Conservation (phyloP, 2,113 vertebrate genomes). For the Cyanoliseus patagonus region DNA sequence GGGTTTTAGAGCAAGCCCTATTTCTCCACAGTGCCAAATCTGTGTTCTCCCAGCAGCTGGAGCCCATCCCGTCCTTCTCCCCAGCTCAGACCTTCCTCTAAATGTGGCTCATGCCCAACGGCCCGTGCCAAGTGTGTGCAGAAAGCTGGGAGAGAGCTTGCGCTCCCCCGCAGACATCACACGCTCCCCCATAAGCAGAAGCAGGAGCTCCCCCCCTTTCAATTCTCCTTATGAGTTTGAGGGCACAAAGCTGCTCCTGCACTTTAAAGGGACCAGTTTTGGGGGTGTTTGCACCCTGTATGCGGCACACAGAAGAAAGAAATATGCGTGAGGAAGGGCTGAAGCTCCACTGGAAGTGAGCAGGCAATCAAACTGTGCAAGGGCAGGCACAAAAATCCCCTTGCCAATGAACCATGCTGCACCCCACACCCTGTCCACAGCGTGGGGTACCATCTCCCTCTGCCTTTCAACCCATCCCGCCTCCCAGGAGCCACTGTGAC, state of each 20-base stretch:
- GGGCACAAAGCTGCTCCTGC: neutral
- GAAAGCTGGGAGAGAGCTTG: neutral
- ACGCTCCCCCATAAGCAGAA: neutral
- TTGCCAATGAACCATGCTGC: fast-evolving
- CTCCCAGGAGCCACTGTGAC: neutral
- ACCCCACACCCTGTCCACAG: neutral
- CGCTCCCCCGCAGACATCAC: neutral
- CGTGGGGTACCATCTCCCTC: neutral
- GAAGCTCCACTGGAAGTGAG: neutral
- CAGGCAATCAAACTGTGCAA: neutral
- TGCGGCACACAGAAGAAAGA: neutral
- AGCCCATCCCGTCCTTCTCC: neutral
- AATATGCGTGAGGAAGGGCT: fast-evolving
- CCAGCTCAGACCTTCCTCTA: neutral
- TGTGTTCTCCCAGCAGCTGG: neutral
- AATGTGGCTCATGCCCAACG: neutral
- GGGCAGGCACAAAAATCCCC: neutral
- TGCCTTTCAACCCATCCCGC: neutral
- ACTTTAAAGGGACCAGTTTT: fast-evolving
- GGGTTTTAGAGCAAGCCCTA: neutral
- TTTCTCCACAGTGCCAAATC: neutral
- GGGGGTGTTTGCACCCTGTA: fast-evolving
- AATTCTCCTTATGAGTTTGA: neutral
- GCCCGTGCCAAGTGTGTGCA: neutral
- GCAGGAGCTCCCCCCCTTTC: neutral